Conservation (phyloP, 1,140 invertebrate genomes). For the Adoxophyes honmai region DNA sequence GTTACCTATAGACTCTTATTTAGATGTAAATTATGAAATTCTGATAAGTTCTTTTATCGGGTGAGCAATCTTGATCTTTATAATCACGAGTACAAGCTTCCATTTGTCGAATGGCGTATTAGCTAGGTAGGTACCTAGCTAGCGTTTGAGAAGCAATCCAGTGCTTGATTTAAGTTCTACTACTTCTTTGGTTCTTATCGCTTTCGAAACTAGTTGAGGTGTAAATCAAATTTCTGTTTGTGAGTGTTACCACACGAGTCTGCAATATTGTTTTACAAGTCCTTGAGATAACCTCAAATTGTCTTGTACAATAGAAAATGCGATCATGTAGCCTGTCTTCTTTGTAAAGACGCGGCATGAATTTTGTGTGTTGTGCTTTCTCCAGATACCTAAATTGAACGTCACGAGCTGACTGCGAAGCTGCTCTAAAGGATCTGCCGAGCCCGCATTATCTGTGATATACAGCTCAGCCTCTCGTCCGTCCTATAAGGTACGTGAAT, state of each 20-base stretch:
- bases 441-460: slow-evolving; percentile 84
- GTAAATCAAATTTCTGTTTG: slow-evolving; percentile 40
- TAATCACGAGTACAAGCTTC: slow-evolving; percentile 19
- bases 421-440: slow-evolving; percentile 70
- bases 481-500: slow-evolving; percentile 71
- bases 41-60: slow-evolving; percentile 21
- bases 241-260: slow-evolving; percentile 7
- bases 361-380: slow-evolving; percentile 2
- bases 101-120: slow-evolving; percentile 27
- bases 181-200: slow-evolving; percentile 39
- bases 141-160: slow-evolving; percentile 1
- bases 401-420: slow-evolving; percentile 70
- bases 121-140: slow-evolving; percentile 7
- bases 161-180: slow-evolving; percentile 21
- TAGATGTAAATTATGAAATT: slow-evolving; percentile 35
- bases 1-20: slow-evolving; percentile 34
- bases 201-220: slow-evolving; percentile 30
- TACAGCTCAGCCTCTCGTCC: slow-evolving; percentile 82
- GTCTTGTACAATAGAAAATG: background rate
- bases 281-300: slow-evolving; percentile 70
- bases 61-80: slow-evolving; percentile 20
- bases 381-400: slow-evolving; percentile 66
- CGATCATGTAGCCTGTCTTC: background rate
- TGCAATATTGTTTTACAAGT: slow-evolving; percentile 26
- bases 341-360: background rate